These are phyloP conservation scores for Proteles cristata DNA, from an alignment of 2,113 vertebrate species.

Conservation along the genomic window DNA sequence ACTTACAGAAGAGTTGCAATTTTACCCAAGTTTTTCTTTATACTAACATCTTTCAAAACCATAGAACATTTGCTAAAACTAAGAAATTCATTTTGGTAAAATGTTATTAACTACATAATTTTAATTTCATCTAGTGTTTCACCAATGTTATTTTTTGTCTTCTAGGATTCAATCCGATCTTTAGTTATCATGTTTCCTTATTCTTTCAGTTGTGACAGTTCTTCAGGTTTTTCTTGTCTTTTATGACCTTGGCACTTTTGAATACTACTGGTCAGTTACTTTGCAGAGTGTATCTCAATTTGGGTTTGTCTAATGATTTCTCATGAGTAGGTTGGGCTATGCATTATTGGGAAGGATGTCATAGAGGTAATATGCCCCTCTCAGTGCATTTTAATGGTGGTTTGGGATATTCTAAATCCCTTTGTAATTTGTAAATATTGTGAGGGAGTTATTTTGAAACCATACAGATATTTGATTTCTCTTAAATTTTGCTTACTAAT, in stretches of 20 bases:
- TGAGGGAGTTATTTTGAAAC: not conserved
- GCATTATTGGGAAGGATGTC: not conserved
- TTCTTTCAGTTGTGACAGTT: not conserved
- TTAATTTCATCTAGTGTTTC: not conserved
- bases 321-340: not conserved
- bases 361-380: not conserved
- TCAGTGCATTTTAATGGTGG: not conserved
- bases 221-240: not conserved
- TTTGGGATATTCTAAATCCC: not conserved
- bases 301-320: not conserved
- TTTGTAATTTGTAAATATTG: not conserved
- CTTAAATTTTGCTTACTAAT: not conserved
- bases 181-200: not conserved
- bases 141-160: not conserved
- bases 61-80: not conserved
- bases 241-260: not conserved
- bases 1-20: not conserved
- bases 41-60: not conserved
- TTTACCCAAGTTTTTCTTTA: not conserved
- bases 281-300: not conserved
- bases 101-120: not conserved
- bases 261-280: not conserved
- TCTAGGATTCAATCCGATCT: not conserved
- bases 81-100: constrained; percentile 28
- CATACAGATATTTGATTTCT: not conserved